phyloP scores from a whole-genome alignment of 2,888 invertebrate species.

The Tetragonisca angustula region DNA sequence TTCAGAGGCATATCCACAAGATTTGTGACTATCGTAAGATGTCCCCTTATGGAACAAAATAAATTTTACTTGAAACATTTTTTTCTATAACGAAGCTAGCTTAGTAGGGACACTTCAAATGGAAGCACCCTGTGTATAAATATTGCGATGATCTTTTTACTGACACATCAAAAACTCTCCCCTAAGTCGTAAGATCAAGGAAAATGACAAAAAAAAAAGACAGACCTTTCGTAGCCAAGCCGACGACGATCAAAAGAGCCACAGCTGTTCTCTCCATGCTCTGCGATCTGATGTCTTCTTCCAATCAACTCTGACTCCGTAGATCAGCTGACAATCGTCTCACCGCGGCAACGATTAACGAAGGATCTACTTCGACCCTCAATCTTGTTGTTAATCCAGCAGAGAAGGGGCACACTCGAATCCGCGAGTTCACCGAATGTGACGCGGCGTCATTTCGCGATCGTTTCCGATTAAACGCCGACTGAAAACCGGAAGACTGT shows the following conservation, averaged over 20 bases:
- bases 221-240: conserved; percentile 73
- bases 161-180: not conserved
- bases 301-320: conserved; percentile 22
- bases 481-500: conserved; percentile 20
- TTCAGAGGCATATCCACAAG: too few species aligned
- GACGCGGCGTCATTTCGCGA: conserved; percentile 61
- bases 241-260: conserved; percentile 61
- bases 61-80: too few species aligned
- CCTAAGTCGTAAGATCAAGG: not conserved
- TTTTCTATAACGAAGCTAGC: too few species aligned
- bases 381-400: conserved; percentile 45
- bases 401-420: conserved; percentile 46
- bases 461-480: conserved; percentile 23
- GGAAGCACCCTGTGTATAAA: too few species aligned
- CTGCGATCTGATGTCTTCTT: conserved; percentile 3
- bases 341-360: conserved; percentile 10
- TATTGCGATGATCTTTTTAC: too few species aligned
- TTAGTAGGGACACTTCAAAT: too few species aligned
- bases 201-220: conserved; percentile 40
- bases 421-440: conserved; percentile 63
- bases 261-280: conserved; percentile 67
- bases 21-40: too few species aligned
- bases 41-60: too few species aligned
- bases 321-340: conserved; percentile 15
- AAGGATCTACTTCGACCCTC: not conserved